phyloP scores from a whole-genome alignment of 2,888 invertebrate species.

The Megastigmus dorsalis region DNA sequence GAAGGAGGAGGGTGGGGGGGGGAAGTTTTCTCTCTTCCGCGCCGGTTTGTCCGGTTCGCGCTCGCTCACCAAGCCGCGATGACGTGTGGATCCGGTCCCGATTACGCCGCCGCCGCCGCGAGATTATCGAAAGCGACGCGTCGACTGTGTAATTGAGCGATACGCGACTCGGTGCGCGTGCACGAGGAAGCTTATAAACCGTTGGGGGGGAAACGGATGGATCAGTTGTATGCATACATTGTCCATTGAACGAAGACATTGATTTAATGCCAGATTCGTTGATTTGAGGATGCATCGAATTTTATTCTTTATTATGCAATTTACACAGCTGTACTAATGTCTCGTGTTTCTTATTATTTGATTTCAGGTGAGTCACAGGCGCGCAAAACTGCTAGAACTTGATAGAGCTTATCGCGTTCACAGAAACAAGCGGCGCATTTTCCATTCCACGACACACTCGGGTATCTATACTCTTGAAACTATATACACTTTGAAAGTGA shows the following conservation, averaged over 20 bases:
- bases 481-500: too few species aligned
- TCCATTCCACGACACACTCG: background rate
- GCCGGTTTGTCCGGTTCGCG: background rate
- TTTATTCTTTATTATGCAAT: background rate
- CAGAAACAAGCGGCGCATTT: background rate
- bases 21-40: too few species aligned
- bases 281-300: background rate
- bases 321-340: background rate
- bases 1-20: too few species aligned
- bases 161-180: background rate
- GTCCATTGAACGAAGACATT: too few species aligned
- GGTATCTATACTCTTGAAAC: slow-evolving; percentile 6
- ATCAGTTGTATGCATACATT: too few species aligned
- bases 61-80: too few species aligned
- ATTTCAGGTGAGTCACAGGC: slow-evolving; percentile 13
- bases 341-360: background rate
- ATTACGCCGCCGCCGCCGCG: slow-evolving; percentile 1
- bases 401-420: background rate
- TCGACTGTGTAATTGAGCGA: slow-evolving; percentile 44
- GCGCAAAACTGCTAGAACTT: background rate
- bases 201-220: too few species aligned
- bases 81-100: background rate
- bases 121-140: slow-evolving; percentile 50
- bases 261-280: background rate
- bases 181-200: too few species aligned